Evolutionary conservation across 2,113 vertebrate species (phyloP).

Genomic region (Muntiacus muntjak): DNA sequence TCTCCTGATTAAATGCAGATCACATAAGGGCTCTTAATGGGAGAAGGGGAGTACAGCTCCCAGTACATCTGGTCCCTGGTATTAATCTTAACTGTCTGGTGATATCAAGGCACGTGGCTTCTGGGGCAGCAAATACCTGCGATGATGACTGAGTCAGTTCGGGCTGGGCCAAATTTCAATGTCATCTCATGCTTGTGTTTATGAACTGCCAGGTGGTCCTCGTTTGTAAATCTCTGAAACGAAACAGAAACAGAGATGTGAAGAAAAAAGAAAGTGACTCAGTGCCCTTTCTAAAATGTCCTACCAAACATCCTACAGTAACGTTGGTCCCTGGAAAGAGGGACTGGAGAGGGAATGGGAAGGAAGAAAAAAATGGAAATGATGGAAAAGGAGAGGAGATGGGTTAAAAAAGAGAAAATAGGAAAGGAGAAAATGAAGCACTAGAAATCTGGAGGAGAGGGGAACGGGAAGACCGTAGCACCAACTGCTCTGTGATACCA

Average conservation of each 20-base stretch:
- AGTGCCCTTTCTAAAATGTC: slow-evolving; percentile 47
- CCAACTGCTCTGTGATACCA: slow-evolving; percentile 47
- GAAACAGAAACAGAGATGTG: slow-evolving; percentile 70
- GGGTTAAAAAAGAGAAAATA: not conserved
- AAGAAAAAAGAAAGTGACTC: slow-evolving; percentile 14
- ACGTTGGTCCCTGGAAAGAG: slow-evolving; percentile 11
- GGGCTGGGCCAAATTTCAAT: slow-evolving; percentile 94
- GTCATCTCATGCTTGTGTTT: slow-evolving; percentile 99
- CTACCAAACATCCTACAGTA: slow-evolving; percentile 20
- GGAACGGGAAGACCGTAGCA: not conserved
- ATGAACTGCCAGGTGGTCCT: slow-evolving; percentile 98
- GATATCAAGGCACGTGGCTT: slow-evolving; percentile 59
- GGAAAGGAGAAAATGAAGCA: not conserved
- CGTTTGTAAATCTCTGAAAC: slow-evolving; percentile 96
- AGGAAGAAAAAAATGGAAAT: not conserved
- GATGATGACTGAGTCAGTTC: slow-evolving; percentile 97
- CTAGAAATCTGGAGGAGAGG: not conserved
- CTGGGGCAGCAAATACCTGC: slow-evolving; percentile 86
- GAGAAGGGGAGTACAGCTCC: slow-evolving; percentile 54
- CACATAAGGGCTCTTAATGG: slow-evolving; percentile 73
- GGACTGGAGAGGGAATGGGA: not conserved
- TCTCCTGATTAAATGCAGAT: slow-evolving; percentile 79
- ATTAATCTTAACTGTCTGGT: slow-evolving; percentile 75
- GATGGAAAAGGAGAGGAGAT: not conserved
- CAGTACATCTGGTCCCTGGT: slow-evolving; percentile 77